These are phyloP conservation scores for Apistogramma diplotaenia DNA, from an alignment of 2,113 vertebrate genomes.

Conservation along the genomic window DNA sequence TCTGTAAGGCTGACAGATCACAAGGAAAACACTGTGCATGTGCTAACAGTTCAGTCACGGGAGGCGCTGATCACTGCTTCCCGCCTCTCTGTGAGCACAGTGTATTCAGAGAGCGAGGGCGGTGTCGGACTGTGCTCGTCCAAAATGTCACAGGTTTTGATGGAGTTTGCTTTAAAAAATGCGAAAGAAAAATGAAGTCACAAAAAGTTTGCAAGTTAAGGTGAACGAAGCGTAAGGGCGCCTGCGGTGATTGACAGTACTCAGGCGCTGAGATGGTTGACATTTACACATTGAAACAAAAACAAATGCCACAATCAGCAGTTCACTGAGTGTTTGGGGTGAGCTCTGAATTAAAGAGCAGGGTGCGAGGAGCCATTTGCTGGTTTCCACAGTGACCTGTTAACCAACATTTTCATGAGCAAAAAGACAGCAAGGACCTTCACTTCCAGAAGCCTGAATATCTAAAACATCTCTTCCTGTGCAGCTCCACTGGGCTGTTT, in stretches of 20 bases:
- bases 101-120: no score
- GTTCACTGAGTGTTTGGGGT: no score
- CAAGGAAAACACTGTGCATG: not conserved
- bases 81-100: not conserved
- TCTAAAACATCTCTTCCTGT: not conserved
- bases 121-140: no score
- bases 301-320: no score
- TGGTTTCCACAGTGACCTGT: not conserved
- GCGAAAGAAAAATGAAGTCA: not conserved
- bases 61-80: not conserved
- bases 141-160: no score
- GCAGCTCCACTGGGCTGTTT: not conserved
- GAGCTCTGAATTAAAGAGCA: no score
- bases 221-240: not conserved
- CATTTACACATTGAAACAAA: not conserved
- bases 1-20: not conserved
- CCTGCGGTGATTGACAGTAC: not conserved
- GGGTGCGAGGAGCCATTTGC: no score
- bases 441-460: not conserved
- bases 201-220: not conserved
- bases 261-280: not conserved
- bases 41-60: not conserved
- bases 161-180: not conserved
- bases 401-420: not conserved
- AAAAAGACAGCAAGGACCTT: not conserved